Base-by-base conservation (phyloP, 2,888 invertebrate species). In the Mongoloraphidia duomilia region DNA sequence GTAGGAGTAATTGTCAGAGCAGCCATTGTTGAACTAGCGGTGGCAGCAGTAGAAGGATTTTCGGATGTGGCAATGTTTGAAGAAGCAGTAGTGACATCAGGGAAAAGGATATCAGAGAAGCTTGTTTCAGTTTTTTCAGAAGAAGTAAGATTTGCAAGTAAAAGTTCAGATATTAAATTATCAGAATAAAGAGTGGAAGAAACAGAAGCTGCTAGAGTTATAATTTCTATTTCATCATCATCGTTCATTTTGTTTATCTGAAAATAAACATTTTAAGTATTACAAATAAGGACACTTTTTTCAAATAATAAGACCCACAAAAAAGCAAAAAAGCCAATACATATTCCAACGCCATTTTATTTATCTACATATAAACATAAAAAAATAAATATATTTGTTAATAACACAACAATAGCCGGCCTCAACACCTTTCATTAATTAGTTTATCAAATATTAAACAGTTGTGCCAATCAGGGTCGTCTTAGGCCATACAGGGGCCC, bases 231-330 rank as follows among this genome's bases (percentile, higher is more conserved):
- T 35, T 42, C 60, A 54, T 59, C 60, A 57, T 56, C 52, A 57
- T 59, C 57, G 49, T 47, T 58, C 56, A 58, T 61, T 56, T 58
- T 53, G 54, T 59, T 61, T 61, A 64, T 60, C 61, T 63, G 60
- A 37, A 46, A 35, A 46, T 11, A 37, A 41, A 41, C 26, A 17
- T 14, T 17, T 6, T 9, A 41, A 1, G 14, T 2, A 41, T n/a
- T n/a, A 10, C 10, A 41, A 14, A 17, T 17, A 10, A n/a, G 10
- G 41, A 41, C 26, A 41, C 14, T 9, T 40, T 9, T 41, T 41
- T 10, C 10, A 13, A 12, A 41, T 12, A 41, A 41, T 17, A 26
- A 26, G 6, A 11, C 38, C 12, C 13, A 48, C 10, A 11, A 13
- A 40, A 49, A 37, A 14, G 26, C 13, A 37, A 39, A 13, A 37